Evolutionary conservation across 2,113 vertebrate species (phyloP), one percentile per base, ranked within the genome.

Genomic region (Salvelinus fontinalis): DNA sequence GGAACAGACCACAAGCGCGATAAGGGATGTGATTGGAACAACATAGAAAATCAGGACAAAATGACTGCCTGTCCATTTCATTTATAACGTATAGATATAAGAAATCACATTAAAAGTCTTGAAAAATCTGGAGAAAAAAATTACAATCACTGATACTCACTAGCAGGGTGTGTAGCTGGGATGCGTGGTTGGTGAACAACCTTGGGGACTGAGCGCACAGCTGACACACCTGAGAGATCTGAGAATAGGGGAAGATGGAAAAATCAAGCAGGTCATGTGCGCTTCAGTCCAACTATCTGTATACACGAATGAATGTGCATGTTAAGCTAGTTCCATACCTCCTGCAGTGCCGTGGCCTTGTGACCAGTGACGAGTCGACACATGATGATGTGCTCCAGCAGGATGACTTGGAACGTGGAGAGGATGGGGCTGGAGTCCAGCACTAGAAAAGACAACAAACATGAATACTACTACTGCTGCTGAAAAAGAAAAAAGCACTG

Each of bases 181-280:
- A 97, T n/a, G 98, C 98, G 0, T 99, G 98, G 87, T 98, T 99
- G 81, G 97, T 97, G 75, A 99, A 99, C 79, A 99, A 93, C 71
- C 98, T 90, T 75, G 98, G 97, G 0, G 97, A 99, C 82, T 99
- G 98, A 86, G 99, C 97, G 92, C 98, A 99, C 79, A 99, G 92
- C 89, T 99, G 98, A 79, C 98, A 99, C 74, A 98, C 96, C 89
- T 99, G 98, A n/a, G 97, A 99, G 77, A 99, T 99, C 98, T 99
- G 90, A 26, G 73, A 0, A 54, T 18, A 24, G 8, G 22, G 2
- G 0, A 22, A 20, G 31, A 34, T 39, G 14, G 31, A 31, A 27
- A 34, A 34, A 7, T 34, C 67, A 8, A 34, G 49, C 9, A 51
- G 49, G 49, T 14, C 11, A 14, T 16, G 39, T 39, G 39, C 14